A percentile compares a stretch with the other conserved stretches of the same genome.
phyloP scores from a whole-genome alignment of 2,113 vertebrate species.

The Carassius auratus region DNA sequence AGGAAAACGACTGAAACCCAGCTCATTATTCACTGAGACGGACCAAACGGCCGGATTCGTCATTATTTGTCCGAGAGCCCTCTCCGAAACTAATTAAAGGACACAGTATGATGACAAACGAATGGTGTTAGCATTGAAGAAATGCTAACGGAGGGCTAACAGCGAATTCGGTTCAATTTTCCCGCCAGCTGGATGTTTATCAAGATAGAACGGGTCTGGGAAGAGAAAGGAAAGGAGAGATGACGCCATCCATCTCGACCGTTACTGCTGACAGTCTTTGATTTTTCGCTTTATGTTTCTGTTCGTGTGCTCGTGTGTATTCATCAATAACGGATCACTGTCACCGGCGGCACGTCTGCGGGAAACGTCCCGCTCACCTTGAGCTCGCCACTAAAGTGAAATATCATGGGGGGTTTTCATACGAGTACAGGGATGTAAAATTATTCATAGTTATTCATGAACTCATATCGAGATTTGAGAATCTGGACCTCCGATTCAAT shows the following conservation, averaged over 20 bases:
- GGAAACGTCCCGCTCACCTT: conserved; percentile 20
- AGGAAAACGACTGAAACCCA: not conserved
- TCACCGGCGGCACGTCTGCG: not conserved
- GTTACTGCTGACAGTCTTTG: conserved; percentile 23
- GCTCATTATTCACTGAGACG: conserved; percentile 35
- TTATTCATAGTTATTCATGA: no score
- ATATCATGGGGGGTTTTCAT: not conserved
- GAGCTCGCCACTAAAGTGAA: not conserved
- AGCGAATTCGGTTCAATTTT: conserved; percentile 67
- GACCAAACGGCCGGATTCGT: conserved; percentile 60
- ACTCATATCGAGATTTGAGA: no score
- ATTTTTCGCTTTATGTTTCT: conserved; percentile 21
- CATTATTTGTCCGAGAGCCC: conserved; percentile 70
- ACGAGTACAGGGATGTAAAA: not conserved
- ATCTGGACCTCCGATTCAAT: no score
- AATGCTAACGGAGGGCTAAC: conserved; percentile 39
- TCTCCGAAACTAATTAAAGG: conserved; percentile 71
- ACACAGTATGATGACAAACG: conserved; percentile 60
- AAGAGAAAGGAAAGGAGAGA: conserved; percentile 52
- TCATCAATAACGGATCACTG: conserved; percentile 17
- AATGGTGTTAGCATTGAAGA: not conserved
- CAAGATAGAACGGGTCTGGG: conserved; percentile 67
- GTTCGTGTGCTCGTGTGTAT: not conserved
- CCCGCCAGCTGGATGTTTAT: conserved; percentile 67
- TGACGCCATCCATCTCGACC: conserved; percentile 34